Base-by-base conservation (phyloP, 1,140 invertebrate species). In the Chironomus tepperi region DNA sequence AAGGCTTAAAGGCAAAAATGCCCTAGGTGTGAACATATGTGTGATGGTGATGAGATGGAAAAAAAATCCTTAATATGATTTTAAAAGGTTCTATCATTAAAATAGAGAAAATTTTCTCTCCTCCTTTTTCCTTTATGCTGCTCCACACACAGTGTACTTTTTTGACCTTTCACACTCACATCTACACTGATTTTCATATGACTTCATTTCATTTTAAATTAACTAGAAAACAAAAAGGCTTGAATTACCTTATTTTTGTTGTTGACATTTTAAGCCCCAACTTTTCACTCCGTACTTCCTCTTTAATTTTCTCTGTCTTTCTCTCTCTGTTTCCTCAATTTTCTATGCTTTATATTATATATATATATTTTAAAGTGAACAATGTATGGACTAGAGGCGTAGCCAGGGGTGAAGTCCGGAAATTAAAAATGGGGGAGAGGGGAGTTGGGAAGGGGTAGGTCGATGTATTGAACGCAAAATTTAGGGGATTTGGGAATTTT, bases 181-280 rank as follows among this genome's bases (percentile, higher is more conserved):
- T 34, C 24, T 34, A 34, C 12, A n/a, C 47, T 57, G 47, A 34
- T 34, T 34, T 34, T 34, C 24, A 5, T 34, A 34, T 34, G 24
- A 34, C 24, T 34, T 34, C 24, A 34, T 34, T 57, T 2, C 47
- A 57, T 57, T 57, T 70, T 18, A 70, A 70, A 70, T 70, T 70
- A 70, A 70, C 65, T 70, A 19, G 12, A 57, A 57, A 57, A 57
- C 47, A 57, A 57, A 47, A n/a, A 57, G 47, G 47, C 47, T 15
- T 12, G 47, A 57, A 57, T 57, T 57, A 57, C 47, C 47, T 57
- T 57, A 8, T n/a, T 57, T 70, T 70, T 70, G 65, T 70, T 70
- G 65, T 70, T 70, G 65, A 70, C 65, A 70, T 70, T 70, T 70
- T 57, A 57, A 57, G 47, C 47, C n/a, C 43, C n/a, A n/a, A n/a